A percentile compares a stretch with the other conserved stretches of the same genome.
Evolutionary conservation across 2,113 vertebrate genomes (phyloP).

Genomic region (Colaptes auratus): DNA sequence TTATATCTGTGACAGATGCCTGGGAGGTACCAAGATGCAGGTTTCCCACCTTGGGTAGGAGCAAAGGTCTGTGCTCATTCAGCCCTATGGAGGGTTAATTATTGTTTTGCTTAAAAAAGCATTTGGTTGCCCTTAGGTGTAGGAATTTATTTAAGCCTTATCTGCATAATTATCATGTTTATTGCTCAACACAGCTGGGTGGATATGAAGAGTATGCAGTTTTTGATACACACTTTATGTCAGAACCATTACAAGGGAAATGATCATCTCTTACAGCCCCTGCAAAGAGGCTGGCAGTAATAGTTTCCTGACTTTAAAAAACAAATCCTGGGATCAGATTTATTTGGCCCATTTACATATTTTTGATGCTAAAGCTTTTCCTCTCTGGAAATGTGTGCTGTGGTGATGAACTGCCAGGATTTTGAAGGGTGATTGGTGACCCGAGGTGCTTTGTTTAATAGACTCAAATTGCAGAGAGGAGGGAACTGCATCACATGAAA

Average conservation of each 20-base stretch:
- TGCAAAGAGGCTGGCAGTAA: slow-evolving; percentile 35
- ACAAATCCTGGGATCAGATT: slow-evolving; percentile 21
- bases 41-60: slow-evolving; percentile 31
- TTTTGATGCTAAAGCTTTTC: neutral
- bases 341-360: neutral
- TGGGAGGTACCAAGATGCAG: neutral
- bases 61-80: slow-evolving; percentile 33
- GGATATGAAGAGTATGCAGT: slow-evolving; percentile 63
- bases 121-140: slow-evolving; percentile 47
- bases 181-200: slow-evolving; percentile 64
- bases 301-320: slow-evolving; percentile 38
- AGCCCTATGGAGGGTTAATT: slow-evolving; percentile 57
- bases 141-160: slow-evolving; percentile 70
- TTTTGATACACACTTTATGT: slow-evolving; percentile 62
- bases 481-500: neutral
- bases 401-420: neutral
- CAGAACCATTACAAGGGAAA: slow-evolving; percentile 48
- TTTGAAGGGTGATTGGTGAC: slow-evolving; percentile 41
- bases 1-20: neutral
- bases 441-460: neutral
- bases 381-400: neutral
- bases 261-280: slow-evolving; percentile 42
- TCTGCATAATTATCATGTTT: slow-evolving; percentile 69
- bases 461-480: neutral
- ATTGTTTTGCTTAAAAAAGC: slow-evolving; percentile 55